Evolutionary conservation across 2,113 vertebrate genomes (phyloP).

Genomic region (Chloebia gouldiae): DNA sequence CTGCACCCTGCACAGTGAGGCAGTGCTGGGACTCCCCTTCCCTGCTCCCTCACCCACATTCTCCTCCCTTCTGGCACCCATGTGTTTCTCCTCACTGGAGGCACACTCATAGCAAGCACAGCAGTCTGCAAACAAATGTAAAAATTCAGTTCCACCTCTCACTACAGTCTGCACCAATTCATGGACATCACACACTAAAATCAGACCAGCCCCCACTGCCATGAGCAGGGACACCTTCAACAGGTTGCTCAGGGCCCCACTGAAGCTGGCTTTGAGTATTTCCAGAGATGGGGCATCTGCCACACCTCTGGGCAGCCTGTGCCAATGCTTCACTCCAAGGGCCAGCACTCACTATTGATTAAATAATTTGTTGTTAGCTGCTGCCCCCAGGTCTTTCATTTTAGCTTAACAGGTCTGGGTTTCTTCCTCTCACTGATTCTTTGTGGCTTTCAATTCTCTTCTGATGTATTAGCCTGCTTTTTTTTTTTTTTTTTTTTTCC

Average conservation of each 20-base stretch:
- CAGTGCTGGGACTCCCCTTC: not conserved
- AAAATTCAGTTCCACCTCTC: not conserved
- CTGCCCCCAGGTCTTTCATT: conserved; percentile 56
- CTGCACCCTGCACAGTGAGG: not conserved
- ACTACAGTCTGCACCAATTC: not conserved
- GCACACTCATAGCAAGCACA: not conserved
- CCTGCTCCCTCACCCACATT: not conserved
- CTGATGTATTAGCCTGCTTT: conserved; percentile 52
- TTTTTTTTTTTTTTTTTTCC: conserved; percentile 25
- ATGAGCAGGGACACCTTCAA: not conserved
- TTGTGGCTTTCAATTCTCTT: conserved; percentile 50
- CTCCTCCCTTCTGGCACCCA: not conserved
- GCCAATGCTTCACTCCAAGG: not conserved
- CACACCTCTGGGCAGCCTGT: not conserved
- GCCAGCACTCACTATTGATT: not conserved
- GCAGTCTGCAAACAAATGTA: not conserved
- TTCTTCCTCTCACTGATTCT: conserved; percentile 49
- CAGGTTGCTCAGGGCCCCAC: not conserved
- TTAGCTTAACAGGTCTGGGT: conserved; percentile 30
- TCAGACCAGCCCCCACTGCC: not conserved
- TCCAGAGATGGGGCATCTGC: not conserved
- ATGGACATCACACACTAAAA: not conserved
- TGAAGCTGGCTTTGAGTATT: not conserved
- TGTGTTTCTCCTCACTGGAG: not conserved
- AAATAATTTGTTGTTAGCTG: conserved; percentile 49